Base-by-base conservation (phyloP, 2,113 vertebrate species). In the Fulica atra region DNA sequence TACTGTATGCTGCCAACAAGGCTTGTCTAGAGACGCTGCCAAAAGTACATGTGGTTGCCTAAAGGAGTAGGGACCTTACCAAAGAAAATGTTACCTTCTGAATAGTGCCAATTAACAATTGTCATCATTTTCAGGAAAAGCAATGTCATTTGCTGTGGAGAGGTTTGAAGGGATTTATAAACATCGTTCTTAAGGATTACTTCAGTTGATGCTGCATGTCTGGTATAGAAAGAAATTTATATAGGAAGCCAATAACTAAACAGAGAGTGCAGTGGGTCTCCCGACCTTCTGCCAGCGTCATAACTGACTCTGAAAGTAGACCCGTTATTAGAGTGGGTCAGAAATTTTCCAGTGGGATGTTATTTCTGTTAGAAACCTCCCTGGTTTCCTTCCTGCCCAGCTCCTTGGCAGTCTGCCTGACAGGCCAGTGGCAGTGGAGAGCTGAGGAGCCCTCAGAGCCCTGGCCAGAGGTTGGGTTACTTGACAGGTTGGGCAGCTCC, bases 381-480 rank as follows among this genome's bases (percentile, higher is more conserved):
- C 78, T 88, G 77, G 23, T 93, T 95, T 96, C 96, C 96, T 97
- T 96, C 96, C 94, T 94, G 73, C 88, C 87, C 77, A 65, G 50
- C 70, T 92, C 70, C 61, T 89, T 96, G 91, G 95, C 96, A 63
- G 86, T 16, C 90, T 92, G 88, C 88, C 93, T 50, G 65, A 20
- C 80, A 36, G 86, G 73, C 93, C 74, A 80, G 93, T 96, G 93
- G 86, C 92, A 93, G 70, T 9, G 21, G 26, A 50, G 91, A 59
- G 95, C 81, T 48, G 57, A 74, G 72, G 76, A 96, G 28, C 76
- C 79, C 66, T 20, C 18, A 2, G 64, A 90, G 69, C 81, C 48
- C 53, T 54, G 53, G 36, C 88, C 57, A 74, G 66, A 44, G 3
- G 26, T 28, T 51, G 81, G 70, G 79, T 59, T 94, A 61, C 61